phyloP scores from a whole-genome alignment of 2,888 invertebrate species.

The Heliconius cydno region DNA sequence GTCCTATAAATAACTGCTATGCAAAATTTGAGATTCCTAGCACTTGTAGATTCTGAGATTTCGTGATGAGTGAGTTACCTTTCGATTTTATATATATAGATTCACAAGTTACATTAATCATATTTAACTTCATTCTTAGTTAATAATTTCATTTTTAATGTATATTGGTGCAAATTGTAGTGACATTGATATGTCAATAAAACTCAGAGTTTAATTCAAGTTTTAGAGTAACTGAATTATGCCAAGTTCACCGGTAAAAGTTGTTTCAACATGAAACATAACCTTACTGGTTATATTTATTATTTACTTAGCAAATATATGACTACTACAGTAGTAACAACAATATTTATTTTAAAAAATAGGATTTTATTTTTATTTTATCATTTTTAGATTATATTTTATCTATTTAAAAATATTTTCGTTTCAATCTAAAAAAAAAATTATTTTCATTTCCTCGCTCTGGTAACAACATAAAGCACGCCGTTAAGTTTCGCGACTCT shows the following conservation, averaged over 20 bases:
- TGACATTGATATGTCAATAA: conserved; percentile 33
- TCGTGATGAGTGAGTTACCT: too few relatives aligned
- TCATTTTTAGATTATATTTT: too few relatives aligned
- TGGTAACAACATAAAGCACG: neutral
- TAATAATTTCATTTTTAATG: neutral
- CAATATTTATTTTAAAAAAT: neutral
- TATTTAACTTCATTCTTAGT: too few relatives aligned
- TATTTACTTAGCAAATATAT: neutral
- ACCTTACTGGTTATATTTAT: neutral
- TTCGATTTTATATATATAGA: too few relatives aligned
- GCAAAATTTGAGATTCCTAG: too few relatives aligned
- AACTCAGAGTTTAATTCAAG: conserved; percentile 11
- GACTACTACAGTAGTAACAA: too few relatives aligned
- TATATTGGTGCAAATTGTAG: neutral
- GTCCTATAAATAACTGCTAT: too few relatives aligned
- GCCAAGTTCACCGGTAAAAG: conserved; percentile 39
- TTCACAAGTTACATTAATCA: too few relatives aligned
- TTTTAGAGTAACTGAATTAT: conserved; percentile 18
- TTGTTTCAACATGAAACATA: conserved; percentile 31
- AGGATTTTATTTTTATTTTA: too few relatives aligned
- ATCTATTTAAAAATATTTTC: neutral
- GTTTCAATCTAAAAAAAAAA: too few relatives aligned
- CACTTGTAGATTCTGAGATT: too few relatives aligned
- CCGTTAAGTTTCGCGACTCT: neutral
- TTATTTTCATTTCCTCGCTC: neutral